Conservation (phyloP, 2,888 invertebrate genomes). For the Choreutis nemorana region DNA sequence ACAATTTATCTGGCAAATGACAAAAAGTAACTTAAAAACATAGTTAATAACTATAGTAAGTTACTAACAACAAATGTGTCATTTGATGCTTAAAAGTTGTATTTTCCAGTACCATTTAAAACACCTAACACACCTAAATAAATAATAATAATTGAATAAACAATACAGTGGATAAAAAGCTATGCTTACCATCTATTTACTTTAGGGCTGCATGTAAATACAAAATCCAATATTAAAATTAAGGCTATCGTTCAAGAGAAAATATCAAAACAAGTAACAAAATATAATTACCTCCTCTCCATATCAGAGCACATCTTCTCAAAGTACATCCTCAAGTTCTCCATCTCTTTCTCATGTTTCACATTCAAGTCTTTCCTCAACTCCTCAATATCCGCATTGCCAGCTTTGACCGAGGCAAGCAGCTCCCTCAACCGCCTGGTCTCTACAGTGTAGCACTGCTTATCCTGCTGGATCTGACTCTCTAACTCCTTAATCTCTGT, state of each 20-base stretch:
- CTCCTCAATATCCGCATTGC: conserved; percentile 62
- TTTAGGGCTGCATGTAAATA: too few relatives aligned
- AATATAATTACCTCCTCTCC: conserved; percentile 73
- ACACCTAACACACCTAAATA: too few relatives aligned
- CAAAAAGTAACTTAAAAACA: background rate
- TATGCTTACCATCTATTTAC: too few relatives aligned
- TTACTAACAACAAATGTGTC: background rate
- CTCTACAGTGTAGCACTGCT: conserved; percentile 61
- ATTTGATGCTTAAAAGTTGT: background rate
- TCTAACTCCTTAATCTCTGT: conserved; percentile 46
- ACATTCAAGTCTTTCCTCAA: conserved; percentile 67
- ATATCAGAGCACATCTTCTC: conserved; percentile 82
- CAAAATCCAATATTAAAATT: too few relatives aligned
- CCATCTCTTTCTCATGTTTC: conserved; percentile 79
- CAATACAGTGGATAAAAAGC: too few relatives aligned
- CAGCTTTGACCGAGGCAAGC: conserved; percentile 64
- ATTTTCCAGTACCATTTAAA: background rate
- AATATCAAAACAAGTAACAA: conserved; percentile 7
- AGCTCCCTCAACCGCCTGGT: conserved; percentile 61
- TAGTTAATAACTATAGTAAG: background rate
- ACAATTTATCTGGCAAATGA: background rate
- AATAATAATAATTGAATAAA: too few relatives aligned
- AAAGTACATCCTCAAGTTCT: conserved; percentile 79
- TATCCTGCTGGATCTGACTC: conserved; percentile 62
- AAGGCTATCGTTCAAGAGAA: too few relatives aligned